These are phyloP conservation scores for Himalopsyche japonica DNA, from an alignment of 2,888 invertebrate species.

Conservation along the genomic window DNA sequence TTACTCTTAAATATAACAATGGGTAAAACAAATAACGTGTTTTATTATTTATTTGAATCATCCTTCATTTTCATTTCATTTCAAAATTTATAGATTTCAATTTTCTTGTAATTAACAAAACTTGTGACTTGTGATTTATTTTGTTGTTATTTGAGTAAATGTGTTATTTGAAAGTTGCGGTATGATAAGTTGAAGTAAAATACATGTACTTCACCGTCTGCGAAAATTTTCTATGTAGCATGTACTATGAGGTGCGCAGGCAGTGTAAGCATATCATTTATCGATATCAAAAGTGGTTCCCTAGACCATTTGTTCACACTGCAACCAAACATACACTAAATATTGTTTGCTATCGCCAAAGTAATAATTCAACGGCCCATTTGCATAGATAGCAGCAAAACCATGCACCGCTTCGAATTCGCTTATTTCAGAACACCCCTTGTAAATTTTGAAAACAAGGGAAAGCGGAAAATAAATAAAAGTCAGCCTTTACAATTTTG, in stretches of 20 bases:
- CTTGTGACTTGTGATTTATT: too few relatives aligned
- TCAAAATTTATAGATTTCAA: too few relatives aligned
- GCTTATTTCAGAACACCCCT: background rate
- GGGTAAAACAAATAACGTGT: too few relatives aligned
- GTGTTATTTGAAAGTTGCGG: too few relatives aligned
- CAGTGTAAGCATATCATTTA: background rate
- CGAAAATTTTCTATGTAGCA: too few relatives aligned
- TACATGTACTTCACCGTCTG: background rate
- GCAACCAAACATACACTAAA: background rate
- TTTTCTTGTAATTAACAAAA: too few relatives aligned
- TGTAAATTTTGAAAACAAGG: background rate
- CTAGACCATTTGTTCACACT: background rate
- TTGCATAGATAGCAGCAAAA: constrained; percentile 25
- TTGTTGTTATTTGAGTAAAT: too few relatives aligned
- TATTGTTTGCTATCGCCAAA: constrained; percentile 18
- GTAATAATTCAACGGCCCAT: constrained; percentile 21
- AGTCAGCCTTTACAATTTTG: background rate
- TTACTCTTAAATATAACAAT: too few relatives aligned
- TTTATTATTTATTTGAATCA: too few relatives aligned
- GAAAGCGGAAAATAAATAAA: background rate
- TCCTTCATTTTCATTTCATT: too few relatives aligned
- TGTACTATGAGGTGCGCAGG: background rate
- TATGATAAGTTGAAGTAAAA: too few relatives aligned
- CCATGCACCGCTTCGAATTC: background rate
- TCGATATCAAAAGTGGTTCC: background rate